Evolutionary conservation across 1,140 invertebrate species (phyloP).

Genomic region (Mercenaria mercenaria): DNA sequence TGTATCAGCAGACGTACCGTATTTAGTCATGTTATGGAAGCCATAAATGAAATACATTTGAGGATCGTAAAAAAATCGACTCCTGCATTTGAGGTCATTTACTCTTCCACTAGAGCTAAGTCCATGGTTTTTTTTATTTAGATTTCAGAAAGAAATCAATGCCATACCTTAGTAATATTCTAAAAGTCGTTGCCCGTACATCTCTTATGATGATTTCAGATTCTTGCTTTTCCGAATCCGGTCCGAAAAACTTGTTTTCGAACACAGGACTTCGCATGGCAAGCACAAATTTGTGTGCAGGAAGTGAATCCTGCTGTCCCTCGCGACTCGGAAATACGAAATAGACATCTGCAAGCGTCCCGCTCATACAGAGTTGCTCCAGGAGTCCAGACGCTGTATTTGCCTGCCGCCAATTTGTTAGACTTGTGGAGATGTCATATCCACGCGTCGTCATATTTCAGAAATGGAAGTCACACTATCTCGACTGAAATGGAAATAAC

Average conservation of each 20-base stretch:
- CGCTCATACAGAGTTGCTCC: slow-evolving; percentile 62
- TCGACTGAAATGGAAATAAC: not conserved
- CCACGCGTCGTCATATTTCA: not conserved
- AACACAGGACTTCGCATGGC: slow-evolving; percentile 59
- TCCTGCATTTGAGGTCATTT: too few relatives aligned
- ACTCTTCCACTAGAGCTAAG: too few relatives aligned
- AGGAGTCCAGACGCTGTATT: slow-evolving; percentile 33
- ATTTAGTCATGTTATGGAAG: too few relatives aligned
- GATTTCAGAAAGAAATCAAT: too few relatives aligned
- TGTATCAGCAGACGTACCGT: too few relatives aligned
- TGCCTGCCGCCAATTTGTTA: slow-evolving; percentile 44
- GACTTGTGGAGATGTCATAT: not conserved
- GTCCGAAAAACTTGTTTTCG: slow-evolving; percentile 56
- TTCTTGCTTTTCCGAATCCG: slow-evolving; percentile 40
- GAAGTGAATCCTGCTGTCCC: slow-evolving; percentile 59
- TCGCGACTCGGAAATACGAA: slow-evolving; percentile 60
- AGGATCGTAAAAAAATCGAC: too few relatives aligned
- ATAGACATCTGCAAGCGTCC: slow-evolving; percentile 56
- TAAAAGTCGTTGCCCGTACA: slow-evolving; percentile 53
- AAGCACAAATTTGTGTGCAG: slow-evolving; percentile 60
- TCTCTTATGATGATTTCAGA: slow-evolving; percentile 53
- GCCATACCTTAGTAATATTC: slow-evolving; percentile 48
- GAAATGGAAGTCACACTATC: not conserved
- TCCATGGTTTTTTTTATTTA: too few relatives aligned
- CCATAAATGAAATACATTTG: too few relatives aligned